Percentiles rank a stretch among this genome's conserved stretches.
Conservation (phyloP, 2,888 invertebrate genomes). For the Selenia dentaria region DNA sequence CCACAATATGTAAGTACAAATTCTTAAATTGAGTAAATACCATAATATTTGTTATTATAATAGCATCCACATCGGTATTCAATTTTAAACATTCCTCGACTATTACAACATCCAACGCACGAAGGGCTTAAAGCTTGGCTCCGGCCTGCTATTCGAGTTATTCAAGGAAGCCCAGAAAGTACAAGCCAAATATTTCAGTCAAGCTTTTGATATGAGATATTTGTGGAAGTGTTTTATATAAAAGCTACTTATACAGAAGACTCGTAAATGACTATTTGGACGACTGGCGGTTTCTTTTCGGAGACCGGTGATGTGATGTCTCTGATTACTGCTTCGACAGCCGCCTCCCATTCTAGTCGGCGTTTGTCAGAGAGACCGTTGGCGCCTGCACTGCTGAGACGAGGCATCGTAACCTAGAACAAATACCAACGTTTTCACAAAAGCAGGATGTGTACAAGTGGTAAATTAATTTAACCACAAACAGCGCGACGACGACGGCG, state of each 20-base stretch:
- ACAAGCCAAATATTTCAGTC: conserved; percentile 13
- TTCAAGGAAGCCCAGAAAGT: conserved; percentile 9
- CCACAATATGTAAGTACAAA: no score
- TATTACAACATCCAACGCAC: conserved; percentile 24
- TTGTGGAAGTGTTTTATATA: conserved; percentile 8
- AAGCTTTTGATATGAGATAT: conserved; percentile 21
- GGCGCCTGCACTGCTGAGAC: conserved; percentile 73
- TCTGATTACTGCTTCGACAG: conserved; percentile 90
- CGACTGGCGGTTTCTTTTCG: conserved; percentile 85
- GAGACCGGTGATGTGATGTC: conserved; percentile 87
- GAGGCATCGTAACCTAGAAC: conserved; percentile 90
- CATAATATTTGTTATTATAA: no score
- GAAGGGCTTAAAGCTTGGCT: conserved; percentile 14
- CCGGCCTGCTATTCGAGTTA: conserved; percentile 8
- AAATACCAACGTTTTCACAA: conserved; percentile 29
- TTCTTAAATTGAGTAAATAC: no score
- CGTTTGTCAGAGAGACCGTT: conserved; percentile 77
- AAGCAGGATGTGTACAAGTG: background rate
- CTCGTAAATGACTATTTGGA: conserved; percentile 95
- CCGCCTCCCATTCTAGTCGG: conserved; percentile 89
- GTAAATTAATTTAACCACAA: background rate
- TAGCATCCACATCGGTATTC: conserved; percentile 1
- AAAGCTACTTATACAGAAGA: conserved; percentile 88
- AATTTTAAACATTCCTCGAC: conserved; percentile 29
- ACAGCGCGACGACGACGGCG: background rate